Base-by-base conservation (phyloP, 35 echinoderm and acorn worm species). In the Heliocidaris tuberculata region DNA sequence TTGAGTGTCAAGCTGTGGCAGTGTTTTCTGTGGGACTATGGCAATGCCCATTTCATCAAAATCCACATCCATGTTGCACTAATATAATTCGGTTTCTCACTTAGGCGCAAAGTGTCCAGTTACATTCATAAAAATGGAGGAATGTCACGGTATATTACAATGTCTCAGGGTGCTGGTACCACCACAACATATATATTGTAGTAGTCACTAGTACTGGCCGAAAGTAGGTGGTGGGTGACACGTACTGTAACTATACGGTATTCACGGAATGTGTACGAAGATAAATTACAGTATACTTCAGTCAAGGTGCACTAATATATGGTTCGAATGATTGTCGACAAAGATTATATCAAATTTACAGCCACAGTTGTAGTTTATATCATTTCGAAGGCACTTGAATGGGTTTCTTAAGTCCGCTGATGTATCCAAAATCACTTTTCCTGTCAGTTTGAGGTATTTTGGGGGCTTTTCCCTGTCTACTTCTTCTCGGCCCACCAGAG, bases 41-140 rank as follows among this genome's bases (percentile, higher is more conserved):
- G 90, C 42, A 56, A 92, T 56, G 50, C 91, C 91, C 91, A 93
- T 59, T 31, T 93, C 91, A 19, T 49, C 91, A 93, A 59, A 93
- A 59, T 93, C 91, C 4, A 48, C 31, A 93, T 93, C 91, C 91
- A 93, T 93, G 10, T 49, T 93, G 48, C 10, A 48, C 15, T 29
- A 48, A 31, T 48, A 47, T n/a, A n/a, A n/a, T 32, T 89, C 9
- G 10, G 47, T 31, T 89, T 32, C 87, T 89, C 65, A 24, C 21
- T 78, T n/a, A 78, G 17, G 65, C 65, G 65, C 19, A n/a, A 89
- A 89, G 47, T 89, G 87, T 89, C 47, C 3, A 89, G 87, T 0
- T 78, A n/a, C 65, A 78, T 78, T 21, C 19, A 78, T 7, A 27
- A 78, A n/a, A 78, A 78, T 78, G 21, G 65, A 27, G 65, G 65